Conservation (phyloP, 1,140 invertebrate genomes). For the Triops longicaudatus region DNA sequence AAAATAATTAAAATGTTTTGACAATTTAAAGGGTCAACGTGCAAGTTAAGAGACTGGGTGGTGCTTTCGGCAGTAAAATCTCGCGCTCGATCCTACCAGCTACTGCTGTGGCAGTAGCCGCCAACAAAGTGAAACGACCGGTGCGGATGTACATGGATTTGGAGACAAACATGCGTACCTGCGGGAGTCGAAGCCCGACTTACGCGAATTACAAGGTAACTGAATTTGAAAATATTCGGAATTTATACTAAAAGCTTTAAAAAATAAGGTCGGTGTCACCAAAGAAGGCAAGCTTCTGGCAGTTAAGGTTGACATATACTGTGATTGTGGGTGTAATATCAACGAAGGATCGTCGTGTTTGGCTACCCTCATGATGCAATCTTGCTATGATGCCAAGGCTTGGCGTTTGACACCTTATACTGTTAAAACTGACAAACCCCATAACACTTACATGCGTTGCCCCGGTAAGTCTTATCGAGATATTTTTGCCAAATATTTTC, state of each 20-base stretch:
- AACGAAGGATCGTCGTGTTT: conserved; percentile 48
- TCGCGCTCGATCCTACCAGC: conserved; percentile 46
- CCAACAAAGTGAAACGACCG: conserved; percentile 49
- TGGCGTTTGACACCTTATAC: conserved; percentile 48
- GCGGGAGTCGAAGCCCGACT: conserved; percentile 54
- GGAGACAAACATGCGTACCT: conserved; percentile 54
- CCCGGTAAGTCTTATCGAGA: conserved; percentile 44
- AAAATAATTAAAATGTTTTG: background rate
- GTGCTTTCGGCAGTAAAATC: conserved; percentile 61
- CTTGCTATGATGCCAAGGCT: conserved; percentile 48
- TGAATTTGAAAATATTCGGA: background rate
- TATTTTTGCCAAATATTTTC: no score
- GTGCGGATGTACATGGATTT: conserved; percentile 55
- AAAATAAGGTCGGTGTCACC: conserved; percentile 48
- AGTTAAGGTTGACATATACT: conserved; percentile 51
- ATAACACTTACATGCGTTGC: conserved; percentile 51
- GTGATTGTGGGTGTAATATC: conserved; percentile 50
- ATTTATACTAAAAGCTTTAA: background rate
- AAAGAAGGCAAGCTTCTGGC: conserved; percentile 56
- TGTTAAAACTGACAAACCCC: conserved; percentile 51
- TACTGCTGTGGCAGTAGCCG: conserved; percentile 53
- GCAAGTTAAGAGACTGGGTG: conserved; percentile 56
- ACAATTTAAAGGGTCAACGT: conserved; percentile 49
- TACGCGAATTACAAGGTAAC: conserved; percentile 54
- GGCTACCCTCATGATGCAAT: conserved; percentile 42